Evolutionary conservation across 2,113 vertebrate genomes (phyloP), one percentile per base, ranked within the genome.

Genomic region (Opisthocomus hoazin): DNA sequence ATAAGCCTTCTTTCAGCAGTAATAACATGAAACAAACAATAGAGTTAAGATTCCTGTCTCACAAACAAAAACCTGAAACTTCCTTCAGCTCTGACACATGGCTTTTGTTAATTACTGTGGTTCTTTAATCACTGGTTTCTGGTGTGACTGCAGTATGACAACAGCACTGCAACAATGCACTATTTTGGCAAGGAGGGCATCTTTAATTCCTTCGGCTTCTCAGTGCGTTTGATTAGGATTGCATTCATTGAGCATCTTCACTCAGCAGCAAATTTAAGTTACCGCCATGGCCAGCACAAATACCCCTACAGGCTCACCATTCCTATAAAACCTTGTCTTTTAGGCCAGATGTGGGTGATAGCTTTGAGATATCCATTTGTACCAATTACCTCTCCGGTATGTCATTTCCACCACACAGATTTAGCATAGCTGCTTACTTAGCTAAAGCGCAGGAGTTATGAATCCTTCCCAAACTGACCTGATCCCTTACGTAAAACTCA

Each of bases 71-170:
- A 8, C 56, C 12, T 74, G 80, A 84, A 81, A 68, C 19, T 79
- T 91, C 81, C 39, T 87, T 75, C 57, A 56, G 56, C 81, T 84
- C 48, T 91, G 81, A 78, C 80, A 89, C 27, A 18, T 4, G 16
- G 30, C n/a, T 84, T 92, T 91, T 95, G 73, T 81, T 84, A 94
- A 93, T 93, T 94, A 89, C 73, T 77, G 57, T 68, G 79, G 39
- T 84, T 84, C 61, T 84, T 75, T 91, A 64, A 93, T 87, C 74
- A 26, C 34, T 51, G 12, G 27, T 82, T 95, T 87, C 77, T 91
- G 69, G 48, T 1, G 1, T 46, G 34, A 68, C 18, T 4, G 6
- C 21, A 39, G 37, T 27, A 18, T 54, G 51, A 93, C 51, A 86
- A 95, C 10, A 85, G 77, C n/a, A 30, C 36, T 64, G 43, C 74